Conservation (phyloP, 1,140 invertebrate genomes). For the Dinoponera quadriceps region DNA sequence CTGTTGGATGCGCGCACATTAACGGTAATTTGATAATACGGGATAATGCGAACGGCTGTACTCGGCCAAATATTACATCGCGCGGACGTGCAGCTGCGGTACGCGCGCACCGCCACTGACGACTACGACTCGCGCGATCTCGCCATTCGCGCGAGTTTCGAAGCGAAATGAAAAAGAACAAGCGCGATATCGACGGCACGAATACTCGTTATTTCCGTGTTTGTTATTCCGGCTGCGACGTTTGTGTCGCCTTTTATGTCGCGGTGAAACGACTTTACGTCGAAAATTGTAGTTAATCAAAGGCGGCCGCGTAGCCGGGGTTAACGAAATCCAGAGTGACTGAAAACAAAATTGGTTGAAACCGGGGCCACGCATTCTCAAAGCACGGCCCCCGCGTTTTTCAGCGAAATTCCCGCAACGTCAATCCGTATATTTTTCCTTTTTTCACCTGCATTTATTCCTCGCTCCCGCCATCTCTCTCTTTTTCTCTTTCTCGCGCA, state of each 20-base stretch:
- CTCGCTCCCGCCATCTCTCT: too few relatives aligned
- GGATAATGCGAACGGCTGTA: background rate
- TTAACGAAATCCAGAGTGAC: constrained; percentile 35
- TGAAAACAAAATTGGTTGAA: constrained; percentile 7
- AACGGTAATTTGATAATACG: constrained; percentile 37
- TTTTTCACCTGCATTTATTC: background rate
- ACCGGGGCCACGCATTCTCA: constrained; percentile 9
- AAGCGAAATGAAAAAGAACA: constrained; percentile 16
- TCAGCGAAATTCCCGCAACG: constrained; percentile 10
- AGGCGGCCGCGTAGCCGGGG: background rate
- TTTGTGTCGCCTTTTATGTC: constrained; percentile 26
- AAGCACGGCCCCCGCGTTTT: constrained; percentile 7
- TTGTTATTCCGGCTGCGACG: constrained; percentile 11
- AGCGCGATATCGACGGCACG: background rate
- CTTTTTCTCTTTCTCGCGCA: too few relatives aligned
- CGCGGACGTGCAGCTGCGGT: background rate
- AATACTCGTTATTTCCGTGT: constrained; percentile 37
- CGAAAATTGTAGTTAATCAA: constrained; percentile 46
- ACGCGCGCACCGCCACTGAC: background rate
- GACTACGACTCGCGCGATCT: background rate
- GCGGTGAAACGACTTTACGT: background rate
- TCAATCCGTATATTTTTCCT: constrained; percentile 15
- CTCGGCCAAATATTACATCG: constrained; percentile 27
- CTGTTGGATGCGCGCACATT: background rate
- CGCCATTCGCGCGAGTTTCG: background rate